Conservation (phyloP, 2,888 invertebrate genomes). For the Augochlorella aurata region DNA sequence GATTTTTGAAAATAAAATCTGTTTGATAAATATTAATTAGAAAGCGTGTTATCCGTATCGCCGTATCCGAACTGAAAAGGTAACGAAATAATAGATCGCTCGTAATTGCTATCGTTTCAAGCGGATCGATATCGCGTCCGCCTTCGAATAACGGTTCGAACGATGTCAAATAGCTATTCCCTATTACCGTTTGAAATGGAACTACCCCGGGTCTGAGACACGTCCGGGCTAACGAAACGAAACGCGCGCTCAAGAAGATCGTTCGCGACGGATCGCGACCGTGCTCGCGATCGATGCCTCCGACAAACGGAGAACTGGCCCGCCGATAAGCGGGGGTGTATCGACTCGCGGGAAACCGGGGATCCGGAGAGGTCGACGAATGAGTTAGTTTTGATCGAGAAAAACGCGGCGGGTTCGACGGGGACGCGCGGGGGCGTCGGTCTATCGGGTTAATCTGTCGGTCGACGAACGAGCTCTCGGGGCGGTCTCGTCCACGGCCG, state of each 20-base stretch:
- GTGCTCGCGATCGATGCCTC: constrained; percentile 12
- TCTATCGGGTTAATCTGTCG: background rate
- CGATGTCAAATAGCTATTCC: no score
- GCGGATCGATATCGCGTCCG: background rate
- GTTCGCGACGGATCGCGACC: constrained; percentile 5
- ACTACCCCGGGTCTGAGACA: background rate
- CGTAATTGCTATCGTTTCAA: no score
- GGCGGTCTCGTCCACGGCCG: background rate
- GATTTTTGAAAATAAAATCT: no score
- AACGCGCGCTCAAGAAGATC: constrained; percentile 19
- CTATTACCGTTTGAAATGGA: no score
- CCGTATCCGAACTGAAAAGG: no score
- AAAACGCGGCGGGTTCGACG: background rate
- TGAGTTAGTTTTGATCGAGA: background rate
- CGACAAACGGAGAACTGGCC: background rate
- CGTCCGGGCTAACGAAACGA: constrained; percentile 6
- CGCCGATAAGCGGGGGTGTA: background rate
- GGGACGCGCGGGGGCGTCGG: background rate
- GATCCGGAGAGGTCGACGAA: background rate
- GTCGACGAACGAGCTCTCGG: no score
- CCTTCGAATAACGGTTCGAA: background rate
- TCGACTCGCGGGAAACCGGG: background rate
- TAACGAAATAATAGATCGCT: no score
- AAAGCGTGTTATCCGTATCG: no score
- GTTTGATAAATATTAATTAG: no score